Conservation (phyloP, 2,888 invertebrate genomes). For the Eupithecia pulchellata region DNA sequence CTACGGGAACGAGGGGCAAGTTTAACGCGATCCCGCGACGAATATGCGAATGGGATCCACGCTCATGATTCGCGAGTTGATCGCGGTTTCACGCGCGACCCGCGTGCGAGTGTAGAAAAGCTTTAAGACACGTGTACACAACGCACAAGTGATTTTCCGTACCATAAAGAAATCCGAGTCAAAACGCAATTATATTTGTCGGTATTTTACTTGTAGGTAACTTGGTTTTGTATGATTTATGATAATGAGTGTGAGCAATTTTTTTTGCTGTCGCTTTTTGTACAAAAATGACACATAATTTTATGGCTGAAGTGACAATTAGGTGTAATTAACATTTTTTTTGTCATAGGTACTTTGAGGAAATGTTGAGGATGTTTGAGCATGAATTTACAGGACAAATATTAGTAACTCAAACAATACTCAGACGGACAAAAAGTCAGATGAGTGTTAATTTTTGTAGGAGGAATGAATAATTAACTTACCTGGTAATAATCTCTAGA, state of each 20-base stretch:
- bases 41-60: too few relatives aligned
- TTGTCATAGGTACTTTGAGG: background rate
- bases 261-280: conserved; percentile 11
- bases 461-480: background rate
- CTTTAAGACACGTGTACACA: background rate
- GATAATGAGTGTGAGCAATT: conserved; percentile 5
- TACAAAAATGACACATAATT: conserved; percentile 19
- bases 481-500: too few relatives aligned
- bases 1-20: too few relatives aligned
- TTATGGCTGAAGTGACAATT: conserved; percentile 11
- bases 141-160: background rate
- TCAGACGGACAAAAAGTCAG: background rate
- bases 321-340: conserved; percentile 14
- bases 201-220: background rate
- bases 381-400: conserved; percentile 5
- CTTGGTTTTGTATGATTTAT: conserved; percentile 11
- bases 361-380: conserved; percentile 12
- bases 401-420: conserved; percentile 1
- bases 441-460: background rate
- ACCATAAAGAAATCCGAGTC: background rate
- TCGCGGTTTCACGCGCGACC: too few relatives aligned
- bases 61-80: too few relatives aligned
- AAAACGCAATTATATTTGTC: background rate
- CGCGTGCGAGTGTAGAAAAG: too few relatives aligned
- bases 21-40: too few relatives aligned